These are phyloP conservation scores for Ennomos quercinarius DNA, from an alignment of 2,888 invertebrate genomes.

Conservation along the genomic window DNA sequence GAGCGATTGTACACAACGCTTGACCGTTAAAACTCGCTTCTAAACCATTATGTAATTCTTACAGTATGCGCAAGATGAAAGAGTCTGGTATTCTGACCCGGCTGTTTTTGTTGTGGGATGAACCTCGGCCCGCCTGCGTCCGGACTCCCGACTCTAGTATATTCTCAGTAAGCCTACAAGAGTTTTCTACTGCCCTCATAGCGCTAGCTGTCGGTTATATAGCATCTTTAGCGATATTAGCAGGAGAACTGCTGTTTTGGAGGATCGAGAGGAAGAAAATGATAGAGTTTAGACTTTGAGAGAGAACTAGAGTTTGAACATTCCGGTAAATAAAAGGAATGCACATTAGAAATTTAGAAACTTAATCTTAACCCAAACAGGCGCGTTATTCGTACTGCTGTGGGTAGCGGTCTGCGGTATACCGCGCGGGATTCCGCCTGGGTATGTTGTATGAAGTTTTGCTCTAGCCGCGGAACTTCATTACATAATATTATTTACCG, in stretches of 20 bases:
- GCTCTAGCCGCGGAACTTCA: no score
- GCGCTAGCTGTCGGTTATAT: conserved; percentile 79
- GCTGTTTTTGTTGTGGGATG: conserved; percentile 85
- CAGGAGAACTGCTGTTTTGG: conserved; percentile 57
- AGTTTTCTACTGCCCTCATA: conserved; percentile 85
- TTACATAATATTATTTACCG: no score
- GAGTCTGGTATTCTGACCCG: conserved; percentile 87
- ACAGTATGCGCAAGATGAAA: conserved; percentile 83
- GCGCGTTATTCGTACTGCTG: no score
- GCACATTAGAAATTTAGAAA: no score
- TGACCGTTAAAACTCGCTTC: no score
- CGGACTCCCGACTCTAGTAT: conserved; percentile 71
- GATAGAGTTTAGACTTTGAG: conserved; percentile 41
- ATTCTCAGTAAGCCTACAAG: conserved; percentile 83
- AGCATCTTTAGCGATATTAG: conserved; percentile 62
- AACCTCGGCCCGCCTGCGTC: conserved; percentile 85
- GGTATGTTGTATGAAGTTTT: no score
- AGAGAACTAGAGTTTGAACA: no score
- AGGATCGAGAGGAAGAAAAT: conserved; percentile 2
- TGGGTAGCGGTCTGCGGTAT: no score
- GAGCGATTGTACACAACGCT: no score
- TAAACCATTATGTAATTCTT: neutral
- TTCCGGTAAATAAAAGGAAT: no score
- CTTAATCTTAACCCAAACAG: no score
- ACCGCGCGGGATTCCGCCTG: no score